Evolutionary conservation across 2,113 vertebrate genomes (phyloP).

Genomic region (Siniperca knerii): DNA sequence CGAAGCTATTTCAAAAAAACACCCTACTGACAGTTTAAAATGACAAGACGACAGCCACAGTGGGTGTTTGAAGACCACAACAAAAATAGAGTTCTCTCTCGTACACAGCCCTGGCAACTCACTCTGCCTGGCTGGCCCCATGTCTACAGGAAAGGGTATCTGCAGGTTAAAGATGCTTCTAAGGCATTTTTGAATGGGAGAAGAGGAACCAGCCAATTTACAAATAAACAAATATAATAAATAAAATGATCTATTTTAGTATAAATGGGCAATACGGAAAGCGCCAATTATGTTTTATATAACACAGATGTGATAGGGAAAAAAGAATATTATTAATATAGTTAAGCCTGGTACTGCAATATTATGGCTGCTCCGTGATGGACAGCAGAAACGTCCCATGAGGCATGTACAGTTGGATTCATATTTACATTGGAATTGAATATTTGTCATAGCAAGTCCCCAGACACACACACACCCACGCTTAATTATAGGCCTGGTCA

Average conservation of each 20-base stretch:
- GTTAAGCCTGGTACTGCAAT: neutral
- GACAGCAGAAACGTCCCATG: neutral
- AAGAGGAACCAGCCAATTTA: neutral
- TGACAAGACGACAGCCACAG: conserved; percentile 61
- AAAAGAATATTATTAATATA: neutral
- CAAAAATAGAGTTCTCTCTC: conserved; percentile 46
- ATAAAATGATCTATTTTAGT: neutral
- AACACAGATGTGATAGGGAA: neutral
- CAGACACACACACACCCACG: neutral
- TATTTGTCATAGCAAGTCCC: neutral
- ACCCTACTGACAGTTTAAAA: conserved; percentile 65
- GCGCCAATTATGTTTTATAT: neutral
- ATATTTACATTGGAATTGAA: neutral
- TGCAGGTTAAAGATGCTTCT: neutral
- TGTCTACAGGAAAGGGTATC: neutral
- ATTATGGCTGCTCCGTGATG: neutral
- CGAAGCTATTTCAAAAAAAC: conserved; percentile 56
- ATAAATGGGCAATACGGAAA: neutral
- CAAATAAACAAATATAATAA: neutral
- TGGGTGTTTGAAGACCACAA: conserved; percentile 48
- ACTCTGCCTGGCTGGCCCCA: conserved; percentile 6
- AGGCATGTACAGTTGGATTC: neutral
- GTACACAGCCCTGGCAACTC: conserved; percentile 16
- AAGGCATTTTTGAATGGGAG: neutral
- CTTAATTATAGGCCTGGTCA: conserved; percentile 22